A percentile compares a stretch with the other conserved stretches of the same genome.
Conservation (phyloP, 1,140 invertebrate species). For the Pachypeltis micranthus region DNA sequence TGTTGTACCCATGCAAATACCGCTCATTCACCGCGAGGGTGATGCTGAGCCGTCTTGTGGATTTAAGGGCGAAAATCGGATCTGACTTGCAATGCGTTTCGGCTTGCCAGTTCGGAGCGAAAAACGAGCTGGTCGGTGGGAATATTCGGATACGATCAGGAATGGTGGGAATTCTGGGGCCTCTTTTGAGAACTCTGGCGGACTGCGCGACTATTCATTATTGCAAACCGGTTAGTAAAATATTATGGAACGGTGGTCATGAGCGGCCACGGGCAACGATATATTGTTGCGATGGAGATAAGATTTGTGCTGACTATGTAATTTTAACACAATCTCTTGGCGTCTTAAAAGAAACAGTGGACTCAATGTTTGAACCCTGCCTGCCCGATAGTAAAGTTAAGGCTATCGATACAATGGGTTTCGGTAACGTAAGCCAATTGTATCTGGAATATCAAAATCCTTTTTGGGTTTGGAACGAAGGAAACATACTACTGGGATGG, state of each 20-base stretch:
- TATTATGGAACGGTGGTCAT: conserved; percentile 44
- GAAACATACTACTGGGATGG: conserved; percentile 43
- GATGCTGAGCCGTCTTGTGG: conserved; percentile 27
- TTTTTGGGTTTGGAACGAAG: conserved; percentile 50
- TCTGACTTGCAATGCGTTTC: conserved; percentile 25
- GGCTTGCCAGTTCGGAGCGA: conserved; percentile 13
- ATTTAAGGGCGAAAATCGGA: conserved; percentile 50
- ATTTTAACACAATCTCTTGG: conserved; percentile 71
- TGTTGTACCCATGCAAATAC: conserved; percentile 13
- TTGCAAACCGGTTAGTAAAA: conserved; percentile 46
- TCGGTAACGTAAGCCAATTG: conserved; percentile 62
- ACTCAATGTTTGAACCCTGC: conserved; percentile 59
- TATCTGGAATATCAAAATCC: conserved; percentile 68
- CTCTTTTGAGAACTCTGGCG: conserved; percentile 45
- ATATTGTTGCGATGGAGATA: conserved; percentile 41
- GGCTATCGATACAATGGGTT: conserved; percentile 53
- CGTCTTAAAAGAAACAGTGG: conserved; percentile 62
- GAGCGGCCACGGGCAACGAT: conserved; percentile 13
- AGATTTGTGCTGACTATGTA: conserved; percentile 62
- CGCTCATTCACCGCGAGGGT: conserved; percentile 17
- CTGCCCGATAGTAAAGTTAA: conserved; percentile 59
- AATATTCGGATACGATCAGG: conserved; percentile 49
- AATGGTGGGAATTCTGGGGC: conserved; percentile 49
- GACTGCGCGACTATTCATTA: conserved; percentile 41
- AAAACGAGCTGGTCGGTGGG: conserved; percentile 44